Evolutionary conservation across 2,113 vertebrate species (phyloP), one percentile per base, ranked within the genome.

Genomic region (Proteles cristata): DNA sequence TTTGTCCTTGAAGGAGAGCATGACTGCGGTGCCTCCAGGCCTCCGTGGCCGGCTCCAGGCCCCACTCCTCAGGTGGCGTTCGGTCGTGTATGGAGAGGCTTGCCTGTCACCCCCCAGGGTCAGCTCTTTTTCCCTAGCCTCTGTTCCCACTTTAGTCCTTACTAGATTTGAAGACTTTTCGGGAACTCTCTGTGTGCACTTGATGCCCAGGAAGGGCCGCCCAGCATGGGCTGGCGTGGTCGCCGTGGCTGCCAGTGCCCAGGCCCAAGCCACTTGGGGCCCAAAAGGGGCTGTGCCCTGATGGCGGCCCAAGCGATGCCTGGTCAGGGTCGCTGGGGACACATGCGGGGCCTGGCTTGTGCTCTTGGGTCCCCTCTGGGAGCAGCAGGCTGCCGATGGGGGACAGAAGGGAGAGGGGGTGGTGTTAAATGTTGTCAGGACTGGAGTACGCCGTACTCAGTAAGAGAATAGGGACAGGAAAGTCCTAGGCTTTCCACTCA

Each of bases 41-140:
- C 43, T 14, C 55, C 16, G 5, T 1, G 31, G 53, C 25, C 86
- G 43, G n/a, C 69, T 45, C 35, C 16, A n/a, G 26, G 26, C 25
- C 69, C 35, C 15, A 2, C 43, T 33, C 5, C 9, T 35, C 25
- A 11, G 48, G 58, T 10, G 26, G 39, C 15, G 0, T 5, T 65
- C 0, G 0, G 10, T 25, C 12, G 0, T 33, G 2, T 11, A 10
- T 3, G 11, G 31, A 23, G 11, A 43, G 82, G 17, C 26, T 7
- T 12, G 12, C 9, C 35, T 71, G 23, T n/a, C 0, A 0, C 33
- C 14, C 86, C 61, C 39, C 15, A 15, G 80, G 50, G 66, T 45
- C 26, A 1, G 2, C 33, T 31, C 53, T 61, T 61, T 17, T 7
- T 16, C 11, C 7, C 76, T 45, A 16, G 6, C 43, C 81, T 87